Evolutionary conservation across 2,888 invertebrate genomes (phyloP), one percentile per base, ranked within the genome.

Genomic region (Hypena proboscidalis): DNA sequence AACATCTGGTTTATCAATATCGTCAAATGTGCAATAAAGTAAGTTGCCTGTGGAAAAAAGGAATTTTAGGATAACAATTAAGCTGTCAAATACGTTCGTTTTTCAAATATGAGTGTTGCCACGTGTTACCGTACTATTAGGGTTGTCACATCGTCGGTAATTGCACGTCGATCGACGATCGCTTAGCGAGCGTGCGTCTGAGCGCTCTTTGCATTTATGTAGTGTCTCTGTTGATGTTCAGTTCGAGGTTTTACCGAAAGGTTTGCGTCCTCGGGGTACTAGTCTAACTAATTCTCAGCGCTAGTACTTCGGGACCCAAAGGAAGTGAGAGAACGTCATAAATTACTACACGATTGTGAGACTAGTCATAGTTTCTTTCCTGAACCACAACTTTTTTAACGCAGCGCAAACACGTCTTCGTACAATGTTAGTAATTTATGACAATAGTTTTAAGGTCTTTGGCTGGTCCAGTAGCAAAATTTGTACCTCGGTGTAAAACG

Each of bases 391-490:
- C 32, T 42, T 25, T 35, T 29, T 46, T 33, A 50, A 39, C 39
- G 43, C 45, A 44, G 46, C 42, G 27, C 37, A 29, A 40, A 41
- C 33, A 20, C 13, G 47, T 41, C 50, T 55, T 37, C 5, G 22
- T 39, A 10, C 14, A 55, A 39, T 50, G 52, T 47, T 52, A 41
- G 63, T 58, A 52, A 58, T 63, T 49, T 51, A 61, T 61, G 72
- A 56, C 51, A 51, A 20, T 75, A 74, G 63, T 53, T 66, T 65
- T 64, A 65, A 63, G 66, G 64, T 64, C 51, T 58, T 66, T 74
- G 76, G 72, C 70, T 73, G 76, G 76, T 74, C 76, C 75, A 75
- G 68, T 72, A 63, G 67, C 51, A 41, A 63, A 58, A 52, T 60
- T 58, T 59, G 50, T 62, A 62, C 53, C 52, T 56, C 49, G 50